Base-by-base conservation (phyloP, 2,113 vertebrate genomes). In the Varanus komodoensis region DNA sequence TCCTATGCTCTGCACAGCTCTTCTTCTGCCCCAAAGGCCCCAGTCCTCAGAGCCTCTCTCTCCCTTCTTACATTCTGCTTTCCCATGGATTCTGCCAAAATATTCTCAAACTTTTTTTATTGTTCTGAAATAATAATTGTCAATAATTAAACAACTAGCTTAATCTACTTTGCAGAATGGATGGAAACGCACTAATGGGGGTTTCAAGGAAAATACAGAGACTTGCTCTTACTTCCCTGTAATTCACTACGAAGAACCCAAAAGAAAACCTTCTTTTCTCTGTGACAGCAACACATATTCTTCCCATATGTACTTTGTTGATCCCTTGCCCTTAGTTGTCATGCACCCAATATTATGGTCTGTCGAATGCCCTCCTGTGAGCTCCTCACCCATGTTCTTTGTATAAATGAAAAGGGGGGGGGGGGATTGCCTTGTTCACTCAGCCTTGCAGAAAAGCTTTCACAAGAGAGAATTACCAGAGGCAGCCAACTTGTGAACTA, bases 361-460 rank as follows among this genome's bases (percentile, higher is more conserved):
- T 86, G 71, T 38, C 27, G 57, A 25, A 82, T 82, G 88, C 79
- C 38, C 82, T 29, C 29, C 71, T 68, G n/a, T 64, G 57, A 52
- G 23, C 32, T 78, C 44, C 73, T 32, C 19, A 14, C 38, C 68
- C 84, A 48, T 17, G 19, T 82, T 74, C 73, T 80, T 82, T 69
- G 61, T 17, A 50, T 3, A 92, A 89, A 44, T 82, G 77, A 85
- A 91, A 78, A 61, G 3, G 61, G 57, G 50, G 3, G 61, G 57
- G 50, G 44, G 64, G 23, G 71, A 89, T 74, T 87, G 79, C 61
- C 89, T n/a, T 23, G 68, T 75, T 74, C 64, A 73, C 64, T 15
- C 21, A 57, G 32, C 77, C 89, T 78, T 75, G 50, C 69, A 85
- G 54, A 92, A 87, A 32, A 86, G 19, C 15, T 86, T 87, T 79